Evolutionary conservation across 2,888 invertebrate genomes (phyloP).

Genomic region (Leptopilina drosophilae): DNA sequence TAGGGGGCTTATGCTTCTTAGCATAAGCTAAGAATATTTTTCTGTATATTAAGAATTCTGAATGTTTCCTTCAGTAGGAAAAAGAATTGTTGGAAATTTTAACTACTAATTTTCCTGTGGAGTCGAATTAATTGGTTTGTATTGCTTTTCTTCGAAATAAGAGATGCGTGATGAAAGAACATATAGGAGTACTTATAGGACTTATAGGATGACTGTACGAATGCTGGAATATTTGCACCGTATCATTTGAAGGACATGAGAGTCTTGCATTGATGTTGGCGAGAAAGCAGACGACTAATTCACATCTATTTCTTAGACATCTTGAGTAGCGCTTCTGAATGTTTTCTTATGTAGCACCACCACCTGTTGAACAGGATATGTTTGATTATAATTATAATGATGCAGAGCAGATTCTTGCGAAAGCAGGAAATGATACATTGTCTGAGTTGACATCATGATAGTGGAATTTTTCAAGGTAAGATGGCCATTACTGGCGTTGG

Average conservation of each 20-base stretch:
- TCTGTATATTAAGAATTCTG: no score
- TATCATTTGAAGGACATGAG: slow-evolving; percentile 5
- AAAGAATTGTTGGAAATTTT: no score
- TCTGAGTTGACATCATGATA: slow-evolving; percentile 22
- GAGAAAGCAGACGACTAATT: not conserved
- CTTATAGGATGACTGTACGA: no score
- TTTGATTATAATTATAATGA: slow-evolving; percentile 14
- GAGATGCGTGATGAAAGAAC: no score
- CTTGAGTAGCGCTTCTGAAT: not conserved
- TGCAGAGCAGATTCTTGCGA: slow-evolving; percentile 15
- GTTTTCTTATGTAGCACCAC: slow-evolving; percentile 2
- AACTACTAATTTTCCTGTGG: no score
- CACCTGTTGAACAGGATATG: slow-evolving; percentile 6
- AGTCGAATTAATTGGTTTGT: no score
- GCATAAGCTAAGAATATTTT: no score
- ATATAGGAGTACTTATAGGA: no score
- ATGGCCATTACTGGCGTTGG: slow-evolving; percentile 68
- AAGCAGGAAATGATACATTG: slow-evolving; percentile 33
- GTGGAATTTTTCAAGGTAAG: slow-evolving; percentile 53
- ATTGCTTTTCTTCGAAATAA: no score
- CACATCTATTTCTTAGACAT: no score
- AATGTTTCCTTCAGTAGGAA: no score
- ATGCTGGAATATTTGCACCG: not conserved
- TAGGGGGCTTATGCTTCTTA: no score
- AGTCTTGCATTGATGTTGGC: not conserved